Evolutionary conservation across 2,113 vertebrate genomes (phyloP), one percentile per base, ranked within the genome.

Genomic region (Donacobius atricapilla): DNA sequence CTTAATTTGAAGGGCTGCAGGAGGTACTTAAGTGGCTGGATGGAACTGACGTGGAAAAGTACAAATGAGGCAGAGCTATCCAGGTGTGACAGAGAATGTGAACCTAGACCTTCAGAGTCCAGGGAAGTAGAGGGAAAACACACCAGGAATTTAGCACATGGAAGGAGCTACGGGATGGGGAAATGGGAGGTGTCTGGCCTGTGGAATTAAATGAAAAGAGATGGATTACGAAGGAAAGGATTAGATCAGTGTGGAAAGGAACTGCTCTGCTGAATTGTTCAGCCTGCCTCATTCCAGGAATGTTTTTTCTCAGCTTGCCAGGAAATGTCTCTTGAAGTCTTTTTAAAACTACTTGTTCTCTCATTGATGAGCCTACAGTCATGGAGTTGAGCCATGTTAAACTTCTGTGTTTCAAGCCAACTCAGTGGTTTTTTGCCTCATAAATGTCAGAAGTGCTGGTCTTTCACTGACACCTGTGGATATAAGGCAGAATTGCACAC

Each of bases 401-500:
- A 80, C 8, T 64, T 66, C 11, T 2, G 2, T n/a, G 48, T 10
- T 31, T 71, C 10, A 24, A 13, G 27, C 3, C 23, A 22, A 1
- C 12, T 18, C 19, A 5, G 1, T 6, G 5, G 0, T 19, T 51
- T 89, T 90, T 35, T 21, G 2, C 16, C 5, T 15, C 22, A 3
- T 25, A 63, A 57, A 10, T 10, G 13, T 28, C 7, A 27, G 23
- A 42, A 87, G 58, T 6, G 20, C 6, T 0, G 13, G 90, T 95
- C 93, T 91, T 97, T 83, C n/a, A 85, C 91, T 96, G 95, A 96
- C 97, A 97, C 91, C 98, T 97, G 64, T 89, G 35, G 97, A 10
- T 48, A 3, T 8, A 82, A 79, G 4, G 9, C 24, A 83, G 78
- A 57, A 97, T 30, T 88, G 70, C 95, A 96, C 1, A n/a, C 42